A percentile compares a stretch with the other conserved stretches of the same genome.
phyloP scores from a whole-genome alignment of 2,888 invertebrate species.

The Parnassius smintheus region DNA sequence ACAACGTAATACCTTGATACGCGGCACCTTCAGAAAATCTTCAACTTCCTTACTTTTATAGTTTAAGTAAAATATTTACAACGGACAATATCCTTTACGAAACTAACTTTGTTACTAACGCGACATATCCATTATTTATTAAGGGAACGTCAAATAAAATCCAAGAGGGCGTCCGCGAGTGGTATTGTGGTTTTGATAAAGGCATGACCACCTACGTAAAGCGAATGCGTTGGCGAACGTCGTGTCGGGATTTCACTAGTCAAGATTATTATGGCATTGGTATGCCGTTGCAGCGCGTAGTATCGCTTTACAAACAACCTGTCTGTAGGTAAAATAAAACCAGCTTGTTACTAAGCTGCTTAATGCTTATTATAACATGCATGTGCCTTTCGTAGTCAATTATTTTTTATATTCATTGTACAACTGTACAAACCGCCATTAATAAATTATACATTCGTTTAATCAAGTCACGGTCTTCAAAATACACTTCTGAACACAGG shows the following conservation, averaged over 20 bases:
- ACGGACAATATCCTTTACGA: conserved; percentile 18
- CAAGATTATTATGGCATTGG: conserved; percentile 52
- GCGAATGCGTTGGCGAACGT: conserved; percentile 53
- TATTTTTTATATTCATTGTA: neutral
- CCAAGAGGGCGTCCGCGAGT: conserved; percentile 44
- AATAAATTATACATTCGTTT: too few relatives aligned
- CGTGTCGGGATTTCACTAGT: conserved; percentile 49
- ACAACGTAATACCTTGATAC: conserved; percentile 7
- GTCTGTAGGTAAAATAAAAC: conserved; percentile 28
- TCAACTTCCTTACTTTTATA: conserved; percentile 14
- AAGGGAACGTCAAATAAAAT: conserved; percentile 62
- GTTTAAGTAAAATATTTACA: conserved; percentile 15
- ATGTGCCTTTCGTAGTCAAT: neutral
- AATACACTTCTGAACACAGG: too few relatives aligned
- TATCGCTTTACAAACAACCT: conserved; percentile 31
- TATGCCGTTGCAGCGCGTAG: conserved; percentile 37
- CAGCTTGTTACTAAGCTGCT: conserved; percentile 26
- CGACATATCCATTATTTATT: conserved; percentile 60
- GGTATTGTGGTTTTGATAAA: conserved; percentile 65
- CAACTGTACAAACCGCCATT: too few relatives aligned
- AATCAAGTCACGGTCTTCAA: too few relatives aligned
- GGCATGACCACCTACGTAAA: conserved; percentile 70
- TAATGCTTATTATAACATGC: conserved; percentile 26
- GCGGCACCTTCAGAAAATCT: conserved; percentile 8
- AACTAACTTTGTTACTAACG: conserved; percentile 30